These are phyloP conservation scores for Todiramphus saurophagus DNA, from an alignment of 2,113 vertebrate species.

Conservation along the genomic window DNA sequence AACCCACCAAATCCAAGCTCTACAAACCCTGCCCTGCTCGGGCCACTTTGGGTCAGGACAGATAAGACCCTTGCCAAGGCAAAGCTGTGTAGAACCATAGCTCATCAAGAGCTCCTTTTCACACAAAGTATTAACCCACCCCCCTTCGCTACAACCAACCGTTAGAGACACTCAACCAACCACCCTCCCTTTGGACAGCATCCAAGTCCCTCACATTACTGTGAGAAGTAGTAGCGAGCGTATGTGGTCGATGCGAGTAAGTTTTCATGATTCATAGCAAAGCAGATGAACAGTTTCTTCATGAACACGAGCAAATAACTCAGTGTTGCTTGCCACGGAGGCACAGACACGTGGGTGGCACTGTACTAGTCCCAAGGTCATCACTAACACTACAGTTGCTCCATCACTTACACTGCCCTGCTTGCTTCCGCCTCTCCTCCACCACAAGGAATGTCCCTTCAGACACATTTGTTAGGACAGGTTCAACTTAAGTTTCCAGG, in stretches of 20 bases:
- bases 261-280: neutral
- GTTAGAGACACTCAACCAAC: neutral
- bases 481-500: neutral
- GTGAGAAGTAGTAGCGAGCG: neutral
- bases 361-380: neutral
- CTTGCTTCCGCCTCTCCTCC: neutral
- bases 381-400: neutral
- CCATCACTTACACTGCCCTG: neutral
- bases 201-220: neutral
- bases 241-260: neutral
- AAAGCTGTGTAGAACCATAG: neutral
- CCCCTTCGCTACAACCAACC: neutral
- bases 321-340: neutral
- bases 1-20: neutral
- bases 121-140: neutral
- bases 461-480: neutral
- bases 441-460: neutral
- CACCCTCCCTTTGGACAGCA: neutral
- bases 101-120: neutral
- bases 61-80: neutral
- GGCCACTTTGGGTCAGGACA: neutral
- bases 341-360: neutral
- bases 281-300: slow-evolving; percentile 2
- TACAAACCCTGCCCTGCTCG: neutral
- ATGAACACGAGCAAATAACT: neutral